Conservation (phyloP, 2,888 invertebrate genomes). For the Zonitis immaculata region DNA sequence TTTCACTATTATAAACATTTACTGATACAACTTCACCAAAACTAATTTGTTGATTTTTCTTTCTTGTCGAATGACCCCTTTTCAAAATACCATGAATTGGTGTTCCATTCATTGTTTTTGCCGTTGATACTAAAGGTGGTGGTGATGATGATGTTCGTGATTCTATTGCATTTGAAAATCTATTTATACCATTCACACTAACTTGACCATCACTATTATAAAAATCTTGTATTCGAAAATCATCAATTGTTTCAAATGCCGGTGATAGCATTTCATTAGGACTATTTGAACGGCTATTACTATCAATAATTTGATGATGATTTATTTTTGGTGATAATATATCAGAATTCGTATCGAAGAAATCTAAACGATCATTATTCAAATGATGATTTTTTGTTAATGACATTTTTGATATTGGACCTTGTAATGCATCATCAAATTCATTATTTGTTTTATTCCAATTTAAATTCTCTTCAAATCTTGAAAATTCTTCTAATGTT, state of each 20-base stretch:
- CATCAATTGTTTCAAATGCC: constrained; percentile 22
- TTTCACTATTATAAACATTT: background rate
- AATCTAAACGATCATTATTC: constrained; percentile 21
- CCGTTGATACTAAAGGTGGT: background rate
- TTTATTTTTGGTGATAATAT: background rate
- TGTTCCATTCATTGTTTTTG: background rate
- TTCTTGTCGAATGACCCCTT: background rate
- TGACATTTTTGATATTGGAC: constrained; percentile 19
- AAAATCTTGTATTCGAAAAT: constrained; percentile 17
- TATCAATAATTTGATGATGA: background rate
- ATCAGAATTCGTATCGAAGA: constrained; percentile 14
- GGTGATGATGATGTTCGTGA: background rate
- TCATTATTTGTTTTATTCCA: constrained; percentile 12
- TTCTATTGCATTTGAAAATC: background rate
- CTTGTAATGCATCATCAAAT: constrained; percentile 21
- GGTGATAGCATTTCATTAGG: constrained; percentile 23
- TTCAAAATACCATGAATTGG: background rate
- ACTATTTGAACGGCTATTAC: constrained; percentile 15
- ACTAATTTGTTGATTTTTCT: constrained; percentile 1
- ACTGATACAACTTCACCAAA: background rate
- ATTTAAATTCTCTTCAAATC: constrained; percentile 11
- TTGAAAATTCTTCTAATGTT: constrained; percentile 13
- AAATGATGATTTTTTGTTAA: constrained; percentile 7
- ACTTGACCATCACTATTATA: constrained; percentile 7
- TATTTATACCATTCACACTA: constrained; percentile 9